Base-by-base conservation (phyloP, 2,888 invertebrate genomes). In the Aphodius granarius region DNA sequence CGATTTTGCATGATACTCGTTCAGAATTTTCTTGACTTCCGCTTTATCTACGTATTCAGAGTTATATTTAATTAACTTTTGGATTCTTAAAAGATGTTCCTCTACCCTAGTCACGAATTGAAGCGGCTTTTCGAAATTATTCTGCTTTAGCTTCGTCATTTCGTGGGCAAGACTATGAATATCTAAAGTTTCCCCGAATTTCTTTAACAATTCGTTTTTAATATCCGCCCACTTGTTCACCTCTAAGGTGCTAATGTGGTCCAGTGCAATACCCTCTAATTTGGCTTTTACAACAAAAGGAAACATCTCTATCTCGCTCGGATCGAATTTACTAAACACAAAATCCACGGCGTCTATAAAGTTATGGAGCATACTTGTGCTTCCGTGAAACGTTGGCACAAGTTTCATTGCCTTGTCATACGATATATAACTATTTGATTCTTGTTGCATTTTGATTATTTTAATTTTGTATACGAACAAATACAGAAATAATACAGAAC, bases 1-100 rank as follows among this genome's bases (percentile, higher is more conserved):
- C n/a, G 66, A 66, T 66, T 66, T 66, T 19, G 66, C 66, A 13
- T 66, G 66, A 66, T 66, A 17, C 20, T 66, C 66, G 18, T 66
- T 66, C 20, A 66, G 19, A 20, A 66, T 20, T 13, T 66, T 20
- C 20, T n/a, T 66, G 18, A 43, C 43, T 43, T 43, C 43, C 43
- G 43, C 13, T 43, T 43, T 43, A 43, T 43, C 13, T 43, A 13
- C 43, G 43, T 43, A 43, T 43, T 43, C 43, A 43, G 43, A 43
- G 4, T 43, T 43, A 43, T 43, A 43, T 43, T 43, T 43, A 43
- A 43, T 43, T 43, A 43, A 13, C 43, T 43, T 43, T 43, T 43
- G 43, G 13, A 43, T 43, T 43, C 43, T 6, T 43, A 43, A 43
- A 43, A 43, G 43, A 43, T 43, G 43, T 43, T 43, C 43, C 43